These are phyloP conservation scores for Mantis religiosa DNA, from an alignment of 2,888 invertebrate genomes.

Conservation along the genomic window DNA sequence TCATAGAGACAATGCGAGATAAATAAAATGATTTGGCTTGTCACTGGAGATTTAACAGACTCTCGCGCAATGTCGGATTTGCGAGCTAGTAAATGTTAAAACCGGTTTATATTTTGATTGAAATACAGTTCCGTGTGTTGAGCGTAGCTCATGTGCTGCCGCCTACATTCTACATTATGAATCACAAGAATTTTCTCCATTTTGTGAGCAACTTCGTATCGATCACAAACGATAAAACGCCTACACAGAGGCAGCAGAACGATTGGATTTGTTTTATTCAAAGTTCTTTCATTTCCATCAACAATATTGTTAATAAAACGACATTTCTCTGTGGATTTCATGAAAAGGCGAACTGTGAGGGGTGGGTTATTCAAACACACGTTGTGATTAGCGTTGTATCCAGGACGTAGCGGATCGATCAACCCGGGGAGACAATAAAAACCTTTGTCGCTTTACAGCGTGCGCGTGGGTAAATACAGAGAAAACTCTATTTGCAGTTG, in stretches of 20 bases:
- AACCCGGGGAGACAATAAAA: neutral
- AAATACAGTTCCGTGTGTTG: too few species aligned
- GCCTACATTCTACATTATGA: neutral
- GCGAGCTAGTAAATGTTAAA: too few species aligned
- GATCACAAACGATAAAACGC: neutral
- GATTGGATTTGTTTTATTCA: neutral
- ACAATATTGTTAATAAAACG: neutral
- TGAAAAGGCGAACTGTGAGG: neutral
- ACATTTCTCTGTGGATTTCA: neutral
- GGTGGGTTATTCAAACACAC: neutral
- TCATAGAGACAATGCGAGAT: too few species aligned
- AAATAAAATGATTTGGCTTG: too few species aligned
- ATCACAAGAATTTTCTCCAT: neutral
- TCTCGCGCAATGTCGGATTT: too few species aligned
- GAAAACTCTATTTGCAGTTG: neutral
- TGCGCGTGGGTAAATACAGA: neutral
- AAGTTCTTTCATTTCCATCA: neutral
- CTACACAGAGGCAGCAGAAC: neutral
- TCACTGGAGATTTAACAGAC: too few species aligned
- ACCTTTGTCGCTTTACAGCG: neutral
- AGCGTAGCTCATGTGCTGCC: too few species aligned
- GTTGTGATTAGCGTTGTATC: neutral
- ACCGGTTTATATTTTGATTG: too few species aligned
- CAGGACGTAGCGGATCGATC: neutral
- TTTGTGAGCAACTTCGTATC: neutral